phyloP scores from a whole-genome alignment of 2,888 invertebrate genomes.

The Agrilus mali region DNA sequence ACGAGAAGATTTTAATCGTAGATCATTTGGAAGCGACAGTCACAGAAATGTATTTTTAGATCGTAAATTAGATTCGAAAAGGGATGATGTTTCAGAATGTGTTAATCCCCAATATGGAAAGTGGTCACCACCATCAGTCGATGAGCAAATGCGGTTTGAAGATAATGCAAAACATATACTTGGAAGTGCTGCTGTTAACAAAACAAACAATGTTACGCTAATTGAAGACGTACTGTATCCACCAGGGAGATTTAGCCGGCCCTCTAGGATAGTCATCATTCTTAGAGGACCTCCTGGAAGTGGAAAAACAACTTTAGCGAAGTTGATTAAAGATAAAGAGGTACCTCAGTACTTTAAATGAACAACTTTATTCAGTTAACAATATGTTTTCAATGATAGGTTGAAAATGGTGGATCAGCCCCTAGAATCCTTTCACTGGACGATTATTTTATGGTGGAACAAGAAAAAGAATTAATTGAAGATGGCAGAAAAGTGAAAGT shows the following conservation, averaged over 20 bases:
- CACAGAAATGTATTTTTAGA: no score
- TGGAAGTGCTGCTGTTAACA: background rate
- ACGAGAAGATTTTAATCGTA: background rate
- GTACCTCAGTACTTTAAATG: slow-evolving; percentile 26
- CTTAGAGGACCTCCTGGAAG: slow-evolving; percentile 88
- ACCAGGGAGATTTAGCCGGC: slow-evolving; percentile 71
- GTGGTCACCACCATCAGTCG: no score
- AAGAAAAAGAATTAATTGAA: slow-evolving; percentile 56
- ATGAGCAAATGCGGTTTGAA: background rate
- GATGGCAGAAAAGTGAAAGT: slow-evolving; percentile 58
- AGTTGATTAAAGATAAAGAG: slow-evolving; percentile 71
- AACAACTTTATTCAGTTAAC: background rate
- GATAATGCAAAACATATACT: background rate
- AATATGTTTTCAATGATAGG: slow-evolving; percentile 22
- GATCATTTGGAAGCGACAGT: no score
- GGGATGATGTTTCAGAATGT: no score
- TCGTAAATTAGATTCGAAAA: no score
- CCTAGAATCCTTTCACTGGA: slow-evolving; percentile 87
- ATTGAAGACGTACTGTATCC: slow-evolving; percentile 74
- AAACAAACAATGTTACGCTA: slow-evolving; percentile 35
- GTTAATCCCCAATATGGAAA: no score
- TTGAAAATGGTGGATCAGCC: slow-evolving; percentile 77
- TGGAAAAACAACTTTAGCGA: slow-evolving; percentile 85
- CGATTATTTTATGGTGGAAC: slow-evolving; percentile 89
- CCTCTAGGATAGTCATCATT: slow-evolving; percentile 72